Evolutionary conservation across 2,113 vertebrate genomes (phyloP).

Genomic region (Lontra canadensis): DNA sequence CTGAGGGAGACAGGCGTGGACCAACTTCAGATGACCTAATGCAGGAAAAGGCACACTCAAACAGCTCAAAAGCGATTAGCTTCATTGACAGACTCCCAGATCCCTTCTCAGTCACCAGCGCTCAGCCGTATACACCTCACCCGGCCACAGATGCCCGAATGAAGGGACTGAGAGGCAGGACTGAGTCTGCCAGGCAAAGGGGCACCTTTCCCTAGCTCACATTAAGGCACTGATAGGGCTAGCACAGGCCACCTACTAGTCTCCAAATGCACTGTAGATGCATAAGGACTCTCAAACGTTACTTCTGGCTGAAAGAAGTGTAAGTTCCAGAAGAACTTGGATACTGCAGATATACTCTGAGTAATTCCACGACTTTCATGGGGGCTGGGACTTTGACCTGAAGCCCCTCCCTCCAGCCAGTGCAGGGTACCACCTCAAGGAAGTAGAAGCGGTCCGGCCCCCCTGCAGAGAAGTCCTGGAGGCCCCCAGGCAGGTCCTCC

Average conservation of each 20-base stretch:
- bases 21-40: background rate
- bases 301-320: background rate
- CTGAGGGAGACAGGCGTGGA: fast-evolving
- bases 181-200: background rate
- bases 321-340: background rate
- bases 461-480: slow-evolving; percentile 90
- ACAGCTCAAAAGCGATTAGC: background rate
- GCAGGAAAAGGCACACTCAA: background rate
- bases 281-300: background rate
- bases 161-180: background rate
- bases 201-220: background rate
- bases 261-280: background rate
- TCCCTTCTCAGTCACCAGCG: background rate
- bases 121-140: background rate
- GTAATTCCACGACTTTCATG: too few species aligned
- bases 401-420: background rate
- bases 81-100: background rate
- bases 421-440: slow-evolving; percentile 87
- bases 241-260: background rate
- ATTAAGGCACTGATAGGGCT: background rate
- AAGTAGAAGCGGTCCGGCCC: slow-evolving; percentile 96
- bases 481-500: slow-evolving; percentile 90
- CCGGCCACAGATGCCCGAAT: fast-evolving
- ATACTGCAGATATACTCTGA: background rate
- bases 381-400: background rate